Evolutionary conservation across 2,888 invertebrate genomes (phyloP).

Genomic region (Cantharis nigra): DNA sequence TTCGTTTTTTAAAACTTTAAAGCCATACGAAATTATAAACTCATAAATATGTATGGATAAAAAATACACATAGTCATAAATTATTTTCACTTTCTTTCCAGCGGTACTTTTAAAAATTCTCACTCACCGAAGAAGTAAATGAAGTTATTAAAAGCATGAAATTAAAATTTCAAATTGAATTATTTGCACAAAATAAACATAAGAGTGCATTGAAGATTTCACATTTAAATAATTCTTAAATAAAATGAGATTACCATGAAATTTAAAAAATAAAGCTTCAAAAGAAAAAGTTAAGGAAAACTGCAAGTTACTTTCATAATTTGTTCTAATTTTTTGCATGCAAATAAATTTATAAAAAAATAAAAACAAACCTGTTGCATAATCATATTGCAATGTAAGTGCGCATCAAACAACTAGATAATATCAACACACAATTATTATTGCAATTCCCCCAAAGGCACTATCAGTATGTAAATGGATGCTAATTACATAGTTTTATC

Average conservation of each 20-base stretch:
- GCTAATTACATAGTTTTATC: not conserved
- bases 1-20: not conserved
- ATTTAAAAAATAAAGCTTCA: not conserved
- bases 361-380: conserved; percentile 25
- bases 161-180: not conserved
- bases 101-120: not conserved
- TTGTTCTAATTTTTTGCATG: not conserved
- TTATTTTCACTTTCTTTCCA: not conserved
- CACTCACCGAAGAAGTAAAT: not conserved
- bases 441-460: not conserved
- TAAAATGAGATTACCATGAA: not conserved
- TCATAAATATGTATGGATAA: not conserved
- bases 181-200: not conserved
- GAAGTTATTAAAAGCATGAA: not conserved
- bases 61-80: not conserved
- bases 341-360: not conserved
- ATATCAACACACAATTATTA: not conserved
- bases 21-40: not conserved
- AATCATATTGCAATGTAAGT: conserved; percentile 18
- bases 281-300: not conserved
- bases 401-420: not conserved
- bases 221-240: not conserved
- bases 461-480: not conserved
- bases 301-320: not conserved
- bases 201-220: not conserved